These are phyloP conservation scores for Acropora tenuis DNA, from an alignment of 64 coral and sea anemone genomes.

Conservation along the genomic window DNA sequence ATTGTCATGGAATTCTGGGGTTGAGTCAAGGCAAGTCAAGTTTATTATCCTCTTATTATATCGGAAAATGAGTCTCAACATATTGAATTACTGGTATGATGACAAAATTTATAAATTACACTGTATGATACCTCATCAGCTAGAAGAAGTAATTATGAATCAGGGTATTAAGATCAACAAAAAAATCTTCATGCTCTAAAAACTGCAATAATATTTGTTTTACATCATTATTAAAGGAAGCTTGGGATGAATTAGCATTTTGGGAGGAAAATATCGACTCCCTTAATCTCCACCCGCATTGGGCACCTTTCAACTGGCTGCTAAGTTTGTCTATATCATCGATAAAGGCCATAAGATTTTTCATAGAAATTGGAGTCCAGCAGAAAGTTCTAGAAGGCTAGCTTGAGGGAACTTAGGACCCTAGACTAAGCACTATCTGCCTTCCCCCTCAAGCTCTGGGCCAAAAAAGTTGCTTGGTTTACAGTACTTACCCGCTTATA, in stretches of 20 bases:
- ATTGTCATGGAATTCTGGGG: no score
- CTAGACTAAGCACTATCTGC: not conserved
- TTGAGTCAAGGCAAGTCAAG: no score
- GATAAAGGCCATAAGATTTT: constrained; percentile 10
- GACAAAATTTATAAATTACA: no score
- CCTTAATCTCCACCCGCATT: not conserved
- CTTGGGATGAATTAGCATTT: constrained; percentile 33
- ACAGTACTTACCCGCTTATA: no score
- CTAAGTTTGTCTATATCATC: constrained; percentile 7
- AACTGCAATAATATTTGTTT: no score
- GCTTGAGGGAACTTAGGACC: constrained; percentile 31
- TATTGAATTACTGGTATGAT: no score
- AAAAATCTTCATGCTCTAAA: no score
- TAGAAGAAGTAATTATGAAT: no score
- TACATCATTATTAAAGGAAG: constrained; percentile 30
- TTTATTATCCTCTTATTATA: no score
- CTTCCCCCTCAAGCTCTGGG: not conserved
- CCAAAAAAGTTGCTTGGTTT: constrained; percentile 26
- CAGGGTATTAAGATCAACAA: no score
- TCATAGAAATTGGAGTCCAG: constrained; percentile 25
- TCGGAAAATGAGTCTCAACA: no score
- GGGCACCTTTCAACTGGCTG: not conserved
- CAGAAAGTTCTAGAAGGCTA: constrained; percentile 30
- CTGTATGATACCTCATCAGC: no score
- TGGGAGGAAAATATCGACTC: constrained; percentile 27